A percentile compares a stretch with the other conserved stretches of the same genome.
Conservation (phyloP, 2,113 vertebrate genomes). For the Hemicordylus capensis region DNA sequence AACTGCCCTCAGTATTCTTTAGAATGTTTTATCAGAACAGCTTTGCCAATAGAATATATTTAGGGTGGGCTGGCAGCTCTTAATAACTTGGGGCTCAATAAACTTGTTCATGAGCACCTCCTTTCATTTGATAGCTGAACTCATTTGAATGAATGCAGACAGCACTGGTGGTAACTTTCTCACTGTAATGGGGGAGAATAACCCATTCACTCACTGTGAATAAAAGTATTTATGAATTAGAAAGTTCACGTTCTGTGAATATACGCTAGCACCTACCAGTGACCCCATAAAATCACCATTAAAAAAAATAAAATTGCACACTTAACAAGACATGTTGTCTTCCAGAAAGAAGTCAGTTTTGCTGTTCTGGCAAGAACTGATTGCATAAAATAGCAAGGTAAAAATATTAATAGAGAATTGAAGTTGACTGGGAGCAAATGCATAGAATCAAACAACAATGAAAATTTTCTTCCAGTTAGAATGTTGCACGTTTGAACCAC, state of each 20-base stretch:
- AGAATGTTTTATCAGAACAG: not conserved
- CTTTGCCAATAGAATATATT: not conserved
- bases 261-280: not conserved
- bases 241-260: constrained; percentile 6
- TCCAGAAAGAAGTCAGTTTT: not conserved
- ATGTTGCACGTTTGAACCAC: not conserved
- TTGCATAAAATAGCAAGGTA: too few relatives aligned
- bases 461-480: not conserved
- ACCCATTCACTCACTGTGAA: not conserved
- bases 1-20: not conserved
- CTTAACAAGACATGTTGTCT: not conserved
- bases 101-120: not conserved
- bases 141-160: not conserved
- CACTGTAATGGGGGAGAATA: not conserved
- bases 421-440: not conserved
- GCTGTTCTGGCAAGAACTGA: not conserved
- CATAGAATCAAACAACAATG: not conserved
- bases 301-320: not conserved
- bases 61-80: not conserved
- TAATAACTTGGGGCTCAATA: not conserved
- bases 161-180: not conserved
- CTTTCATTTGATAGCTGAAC: not conserved
- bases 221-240: constrained; percentile 17
- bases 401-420: not conserved
- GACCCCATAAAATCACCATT: not conserved